Evolutionary conservation across 2,888 invertebrate genomes (phyloP), one percentile per base, ranked within the genome.

Genomic region (Chrysina gloriosa): DNA sequence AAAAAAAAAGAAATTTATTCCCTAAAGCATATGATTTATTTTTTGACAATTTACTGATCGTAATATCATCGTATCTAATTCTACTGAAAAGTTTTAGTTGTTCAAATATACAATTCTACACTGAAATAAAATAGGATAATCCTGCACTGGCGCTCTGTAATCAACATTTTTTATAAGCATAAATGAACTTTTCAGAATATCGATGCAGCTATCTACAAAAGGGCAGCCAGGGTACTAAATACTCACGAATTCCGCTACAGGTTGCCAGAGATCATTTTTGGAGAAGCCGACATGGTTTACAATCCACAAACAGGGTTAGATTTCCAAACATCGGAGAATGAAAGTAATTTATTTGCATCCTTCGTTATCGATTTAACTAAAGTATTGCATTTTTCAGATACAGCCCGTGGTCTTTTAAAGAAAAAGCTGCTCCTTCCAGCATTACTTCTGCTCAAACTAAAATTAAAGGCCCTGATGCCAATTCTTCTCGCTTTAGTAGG

Each of bases 391-490:
- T 25, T 48, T 48, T n/a, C 31, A 52, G 23, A 67, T 63, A 63
- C 31, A 56, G 67, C 56, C n/a, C 58, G 70, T 63, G 68, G 68
- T 42, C 58, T 70, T 11, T 79, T 93, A 77, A 93, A 94, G 86
- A 93, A 94, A 85, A 94, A 94, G 82, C 87, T 94, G 52, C 85
- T 94, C 71, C 84, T 94, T 78, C 94, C 94, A 11, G 86, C 94
- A 70, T 84, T 94, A 74, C 84, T 95, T 74, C 86, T 94, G 58
- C 84, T 95, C 76, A 95, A 95, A 83, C 83, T 95, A 78, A 94
- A 94, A 84, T 85, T 94, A 86, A 94, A 95, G 83, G 90, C 92
- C 21, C 82, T 95, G 70, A 91, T 92, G 89, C 95, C 94, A 34
- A 91, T 95, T 77, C 87, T 94, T 75, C 88, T 94, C 27, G 88